Base-by-base conservation (phyloP, 2,113 vertebrate genomes). In the Nicator chloris region DNA sequence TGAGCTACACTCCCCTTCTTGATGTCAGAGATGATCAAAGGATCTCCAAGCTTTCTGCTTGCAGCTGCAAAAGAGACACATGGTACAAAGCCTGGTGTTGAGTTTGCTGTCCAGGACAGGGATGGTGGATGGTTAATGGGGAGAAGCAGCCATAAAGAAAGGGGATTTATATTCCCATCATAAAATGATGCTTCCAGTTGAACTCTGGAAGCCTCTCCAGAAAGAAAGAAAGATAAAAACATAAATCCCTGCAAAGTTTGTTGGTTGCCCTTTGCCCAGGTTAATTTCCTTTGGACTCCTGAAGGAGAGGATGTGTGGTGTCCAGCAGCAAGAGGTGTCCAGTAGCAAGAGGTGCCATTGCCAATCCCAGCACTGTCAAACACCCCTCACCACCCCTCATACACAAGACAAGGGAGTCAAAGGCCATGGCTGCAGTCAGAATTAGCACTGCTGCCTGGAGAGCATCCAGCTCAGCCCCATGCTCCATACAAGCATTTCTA, bases 1-100 rank as follows among this genome's bases (percentile, higher is more conserved):
- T 99, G 99, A 4, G 99, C 99, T 76, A 99, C 99, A 4, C 99
- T 99, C 88, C 99, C 99, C 94, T 99, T 99, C 96, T 98, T 99
- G 97, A 99, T 99, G 96, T 99, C 99, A 3, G 99, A 99, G 97
- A 99, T 99, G 97, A 99, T 99, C 93, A 99, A 98, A 49, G 99
- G 99, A 57, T 99, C 98, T 20, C 99, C 99, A 47, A 98, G 98
- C 96, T 98, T 99, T 95, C 99, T 99, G 96, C 99, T 99, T 60
- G 99, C 99, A 97, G 98, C 95, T 97, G 92, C 90, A 93, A 92
- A 10, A 97, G 61, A 89, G 42, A 95, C 53, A 92, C 22, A 70
- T 1, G 30, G 35, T n/a, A 88, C 39, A 79, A 95, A 83, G 65
- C n/a, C 83, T 64, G 57, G 28, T 54, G 59, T 26, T 56, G 72